These are phyloP conservation scores for Antigone vipio DNA, from an alignment of 2,113 vertebrate genomes.

Conservation along the genomic window DNA sequence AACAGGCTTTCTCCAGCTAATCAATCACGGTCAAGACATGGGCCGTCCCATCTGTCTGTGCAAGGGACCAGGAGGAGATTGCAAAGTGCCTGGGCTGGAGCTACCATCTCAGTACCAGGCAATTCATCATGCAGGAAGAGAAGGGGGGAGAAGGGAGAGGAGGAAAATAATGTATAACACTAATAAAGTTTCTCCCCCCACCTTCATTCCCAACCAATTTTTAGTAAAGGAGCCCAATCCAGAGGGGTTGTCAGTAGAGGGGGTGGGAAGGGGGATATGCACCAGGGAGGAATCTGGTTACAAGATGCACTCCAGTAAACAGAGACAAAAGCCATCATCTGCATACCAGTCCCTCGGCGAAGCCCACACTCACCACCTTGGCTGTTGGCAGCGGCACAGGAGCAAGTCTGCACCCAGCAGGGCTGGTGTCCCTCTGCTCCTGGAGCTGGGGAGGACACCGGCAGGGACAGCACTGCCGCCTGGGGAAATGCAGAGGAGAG, in stretches of 20 bases:
- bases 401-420: background rate
- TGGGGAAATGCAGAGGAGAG: background rate
- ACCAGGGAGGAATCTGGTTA: conserved; percentile 43
- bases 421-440: background rate
- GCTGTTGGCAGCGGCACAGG: background rate
- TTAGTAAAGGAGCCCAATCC: conserved; percentile 73
- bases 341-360: background rate
- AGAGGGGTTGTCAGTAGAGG: background rate
- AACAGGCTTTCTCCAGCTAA: conserved; percentile 85
- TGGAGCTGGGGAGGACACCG: background rate
- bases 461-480: background rate
- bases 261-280: background rate
- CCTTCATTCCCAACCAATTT: conserved; percentile 74
- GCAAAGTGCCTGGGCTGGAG: conserved; percentile 77
- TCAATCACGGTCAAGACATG: conserved; percentile 84
- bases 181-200: conserved; percentile 76
- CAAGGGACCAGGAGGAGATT: conserved; percentile 76
- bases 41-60: conserved; percentile 83
- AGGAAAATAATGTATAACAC: conserved; percentile 78
- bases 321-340: conserved; percentile 67
- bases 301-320: conserved; percentile 57
- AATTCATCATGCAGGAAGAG: conserved; percentile 78
- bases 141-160: conserved; percentile 44
- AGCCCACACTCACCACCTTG: background rate
- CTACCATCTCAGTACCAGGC: conserved; percentile 78